A percentile compares a stretch with the other conserved stretches of the same genome.
Evolutionary conservation across 2,797 vertebrate genomes (phyloP).

Genomic region (Esox masquinongy): DNA sequence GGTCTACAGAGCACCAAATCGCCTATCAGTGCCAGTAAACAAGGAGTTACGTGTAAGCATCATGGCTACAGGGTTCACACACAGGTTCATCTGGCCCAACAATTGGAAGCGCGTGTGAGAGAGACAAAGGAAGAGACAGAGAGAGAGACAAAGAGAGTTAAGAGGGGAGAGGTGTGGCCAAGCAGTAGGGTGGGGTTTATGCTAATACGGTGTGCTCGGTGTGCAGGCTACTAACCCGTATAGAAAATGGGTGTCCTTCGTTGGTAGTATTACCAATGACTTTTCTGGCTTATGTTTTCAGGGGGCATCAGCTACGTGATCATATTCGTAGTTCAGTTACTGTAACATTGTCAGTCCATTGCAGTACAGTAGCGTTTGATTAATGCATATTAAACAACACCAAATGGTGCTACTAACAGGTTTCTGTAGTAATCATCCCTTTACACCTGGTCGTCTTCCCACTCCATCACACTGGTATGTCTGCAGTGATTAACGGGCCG

Average conservation of each 20-base stretch:
- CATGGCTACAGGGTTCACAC: constrained; percentile 7
- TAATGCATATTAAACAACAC: constrained; percentile 32
- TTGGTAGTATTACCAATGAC: constrained; percentile 34
- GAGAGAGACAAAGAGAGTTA: too few relatives aligned
- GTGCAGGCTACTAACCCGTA: too few relatives aligned
- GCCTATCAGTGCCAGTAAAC: constrained; percentile 15
- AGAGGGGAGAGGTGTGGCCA: constrained; percentile 10
- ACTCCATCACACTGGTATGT: background rate
- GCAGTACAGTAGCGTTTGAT: constrained; percentile 28
- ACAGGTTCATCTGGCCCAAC: too few relatives aligned
- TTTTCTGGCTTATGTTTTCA: constrained; percentile 34
- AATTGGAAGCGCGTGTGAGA: too few relatives aligned
- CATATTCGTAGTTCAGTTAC: constrained; percentile 34
- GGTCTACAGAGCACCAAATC: constrained; percentile 12
- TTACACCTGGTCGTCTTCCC: background rate
- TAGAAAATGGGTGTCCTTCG: too few relatives aligned
- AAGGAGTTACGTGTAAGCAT: constrained; percentile 26
- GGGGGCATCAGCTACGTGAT: constrained; percentile 40
- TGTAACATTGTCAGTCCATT: constrained; percentile 7
- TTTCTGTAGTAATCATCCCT: background rate
- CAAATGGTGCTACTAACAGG: background rate
- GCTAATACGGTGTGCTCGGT: background rate
- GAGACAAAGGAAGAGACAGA: background rate
- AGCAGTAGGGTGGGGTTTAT: constrained; percentile 11
- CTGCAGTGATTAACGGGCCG: constrained; percentile 6